A percentile compares a stretch with the other conserved stretches of the same genome.
phyloP scores from a whole-genome alignment of 2,113 vertebrate genomes.

The Actenoides hombroni region DNA sequence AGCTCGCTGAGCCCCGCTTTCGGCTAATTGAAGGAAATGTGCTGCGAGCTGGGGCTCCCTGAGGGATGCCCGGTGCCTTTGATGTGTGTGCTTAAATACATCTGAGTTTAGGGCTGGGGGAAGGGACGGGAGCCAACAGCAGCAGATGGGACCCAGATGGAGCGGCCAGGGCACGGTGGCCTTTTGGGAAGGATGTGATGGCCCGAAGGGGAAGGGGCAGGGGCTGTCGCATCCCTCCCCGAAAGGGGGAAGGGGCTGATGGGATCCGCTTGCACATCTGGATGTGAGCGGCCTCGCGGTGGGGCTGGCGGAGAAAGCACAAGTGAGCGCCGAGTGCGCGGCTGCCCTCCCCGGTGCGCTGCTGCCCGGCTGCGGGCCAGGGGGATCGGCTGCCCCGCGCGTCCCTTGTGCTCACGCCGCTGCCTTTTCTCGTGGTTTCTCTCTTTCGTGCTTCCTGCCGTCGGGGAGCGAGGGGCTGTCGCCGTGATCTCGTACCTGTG shows the following conservation, averaged over 20 bases:
- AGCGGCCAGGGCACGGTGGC: not conserved
- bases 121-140: slow-evolving; percentile 14
- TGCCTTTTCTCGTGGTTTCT: slow-evolving; percentile 23
- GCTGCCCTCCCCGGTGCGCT: not conserved
- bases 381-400: not conserved
- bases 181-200: not conserved
- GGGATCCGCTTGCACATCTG: not conserved
- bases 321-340: accelerated
- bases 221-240: not conserved
- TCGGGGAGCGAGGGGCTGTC: not conserved
- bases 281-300: not conserved
- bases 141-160: slow-evolving; percentile 75
- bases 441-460: slow-evolving; percentile 32
- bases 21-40: slow-evolving; percentile 25
- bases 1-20: not conserved
- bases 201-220: not conserved
- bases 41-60: slow-evolving; percentile 2
- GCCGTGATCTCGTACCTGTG: not conserved
- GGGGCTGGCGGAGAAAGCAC: not conserved
- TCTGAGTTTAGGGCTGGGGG: slow-evolving; percentile 41
- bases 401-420: not conserved
- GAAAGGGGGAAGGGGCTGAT: not conserved
- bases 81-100: slow-evolving; percentile 68
- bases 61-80: slow-evolving; percentile 34
- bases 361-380: not conserved